Percentiles rank a stretch among this genome's conserved stretches.
These are phyloP conservation scores for Caracal caracal DNA, from an alignment of 2,113 vertebrate species.

Conservation along the genomic window DNA sequence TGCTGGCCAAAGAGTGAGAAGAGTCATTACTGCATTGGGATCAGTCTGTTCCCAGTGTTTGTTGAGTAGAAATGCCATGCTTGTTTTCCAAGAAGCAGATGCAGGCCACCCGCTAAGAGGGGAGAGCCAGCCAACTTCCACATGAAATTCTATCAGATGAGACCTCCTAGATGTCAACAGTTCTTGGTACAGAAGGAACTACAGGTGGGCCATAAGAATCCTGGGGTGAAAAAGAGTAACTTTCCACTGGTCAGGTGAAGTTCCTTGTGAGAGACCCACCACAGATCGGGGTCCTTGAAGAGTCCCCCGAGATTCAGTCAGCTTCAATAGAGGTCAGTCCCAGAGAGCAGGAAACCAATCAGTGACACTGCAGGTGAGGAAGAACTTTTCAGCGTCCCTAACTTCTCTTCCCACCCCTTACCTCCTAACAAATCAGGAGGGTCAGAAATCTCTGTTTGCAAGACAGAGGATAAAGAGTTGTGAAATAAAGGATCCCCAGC, in stretches of 20 bases:
- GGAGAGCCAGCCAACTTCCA: background rate
- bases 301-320: background rate
- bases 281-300: background rate
- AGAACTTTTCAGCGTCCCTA: background rate
- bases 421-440: background rate
- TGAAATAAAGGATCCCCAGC: background rate
- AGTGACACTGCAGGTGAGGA: background rate
- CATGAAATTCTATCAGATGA: background rate
- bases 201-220: background rate
- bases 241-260: background rate
- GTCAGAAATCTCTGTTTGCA: background rate
- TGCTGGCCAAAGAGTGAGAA: background rate
- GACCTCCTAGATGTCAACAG: background rate
- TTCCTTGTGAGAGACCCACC: background rate
- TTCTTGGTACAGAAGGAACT: background rate
- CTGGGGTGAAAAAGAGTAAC: background rate
- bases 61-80: background rate
- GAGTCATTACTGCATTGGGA: background rate
- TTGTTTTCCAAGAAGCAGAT: background rate
- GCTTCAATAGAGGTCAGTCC: background rate
- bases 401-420: background rate
- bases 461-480: background rate
- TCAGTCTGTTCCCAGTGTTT: background rate
- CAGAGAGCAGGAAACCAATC: background rate
- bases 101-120: rapidly evolving